Conservation (phyloP, 2,888 invertebrate species). For the Lithophane socia region DNA sequence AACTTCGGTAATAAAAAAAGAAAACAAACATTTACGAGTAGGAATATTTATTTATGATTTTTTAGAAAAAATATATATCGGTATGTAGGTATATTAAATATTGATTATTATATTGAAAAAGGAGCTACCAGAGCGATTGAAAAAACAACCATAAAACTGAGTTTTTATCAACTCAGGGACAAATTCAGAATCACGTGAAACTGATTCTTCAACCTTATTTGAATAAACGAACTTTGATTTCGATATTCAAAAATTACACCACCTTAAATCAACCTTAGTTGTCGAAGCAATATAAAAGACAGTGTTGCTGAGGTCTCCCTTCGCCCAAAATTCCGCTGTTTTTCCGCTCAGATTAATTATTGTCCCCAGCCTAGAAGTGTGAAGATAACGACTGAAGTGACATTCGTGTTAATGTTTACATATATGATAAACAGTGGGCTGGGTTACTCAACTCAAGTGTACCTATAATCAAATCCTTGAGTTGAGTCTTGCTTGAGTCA, state of each 20-base stretch:
- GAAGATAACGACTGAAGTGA: constrained; percentile 16
- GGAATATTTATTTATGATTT: no score
- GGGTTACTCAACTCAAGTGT: constrained; percentile 8
- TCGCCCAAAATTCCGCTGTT: not conserved
- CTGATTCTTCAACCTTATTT: not conserved
- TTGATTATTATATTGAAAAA: no score
- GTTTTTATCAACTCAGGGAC: not conserved
- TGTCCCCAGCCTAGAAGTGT: not conserved
- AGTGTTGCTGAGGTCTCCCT: no score
- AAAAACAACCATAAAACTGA: not conserved
- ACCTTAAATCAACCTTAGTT: not conserved
- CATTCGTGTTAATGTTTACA: constrained; percentile 28
- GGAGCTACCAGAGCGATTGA: no score
- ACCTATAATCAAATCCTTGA: constrained; percentile 2
- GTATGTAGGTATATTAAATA: no score
- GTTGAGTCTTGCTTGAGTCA: constrained; percentile 20
- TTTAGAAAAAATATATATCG: no score
- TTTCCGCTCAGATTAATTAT: not conserved
- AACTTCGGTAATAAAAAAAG: no score
- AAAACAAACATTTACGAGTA: no score
- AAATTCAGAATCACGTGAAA: not conserved
- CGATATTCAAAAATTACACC: not conserved
- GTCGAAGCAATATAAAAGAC: no score
- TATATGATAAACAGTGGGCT: constrained; percentile 35
- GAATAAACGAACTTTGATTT: not conserved